Evolutionary conservation across 2,888 invertebrate genomes (phyloP).

Genomic region (Lochmaea capreae): DNA sequence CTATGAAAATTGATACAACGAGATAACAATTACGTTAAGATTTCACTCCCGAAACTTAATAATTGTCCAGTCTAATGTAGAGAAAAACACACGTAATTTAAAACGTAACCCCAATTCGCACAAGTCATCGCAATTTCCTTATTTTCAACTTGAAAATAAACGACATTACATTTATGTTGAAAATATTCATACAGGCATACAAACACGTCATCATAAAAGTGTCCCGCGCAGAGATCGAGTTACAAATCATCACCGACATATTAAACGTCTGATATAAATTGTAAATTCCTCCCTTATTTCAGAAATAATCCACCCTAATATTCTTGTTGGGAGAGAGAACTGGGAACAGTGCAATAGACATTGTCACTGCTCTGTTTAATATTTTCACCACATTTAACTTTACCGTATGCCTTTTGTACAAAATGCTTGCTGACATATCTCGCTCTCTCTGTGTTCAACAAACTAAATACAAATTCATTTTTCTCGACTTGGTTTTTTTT

Average conservation of each 20-base stretch:
- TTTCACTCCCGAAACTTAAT: not conserved
- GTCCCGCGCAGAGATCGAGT: slow-evolving; percentile 42
- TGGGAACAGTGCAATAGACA: slow-evolving; percentile 57
- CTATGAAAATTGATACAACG: slow-evolving; percentile 52
- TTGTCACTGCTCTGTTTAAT: slow-evolving; percentile 61
- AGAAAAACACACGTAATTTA: not conserved
- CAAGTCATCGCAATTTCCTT: slow-evolving; percentile 18
- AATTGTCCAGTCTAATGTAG: slow-evolving; percentile 36
- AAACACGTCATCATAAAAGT: slow-evolving; percentile 41
- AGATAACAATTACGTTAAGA: slow-evolving; percentile 22
- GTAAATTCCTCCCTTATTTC: slow-evolving; percentile 50
- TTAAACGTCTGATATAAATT: slow-evolving; percentile 45
- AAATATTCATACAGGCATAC: slow-evolving; percentile 40
- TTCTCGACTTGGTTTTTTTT: slow-evolving; percentile 27
- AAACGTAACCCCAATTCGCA: not conserved
- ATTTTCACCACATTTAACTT: slow-evolving; percentile 64
- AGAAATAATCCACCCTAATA: slow-evolving; percentile 49
- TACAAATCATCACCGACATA: slow-evolving; percentile 44
- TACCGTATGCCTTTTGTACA: slow-evolving; percentile 57
- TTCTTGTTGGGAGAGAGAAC: slow-evolving; percentile 48
- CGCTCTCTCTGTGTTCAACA: slow-evolving; percentile 56
- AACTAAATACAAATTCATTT: slow-evolving; percentile 51
- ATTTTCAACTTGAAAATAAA: slow-evolving; percentile 27
- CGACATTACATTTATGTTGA: slow-evolving; percentile 32
- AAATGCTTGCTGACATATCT: slow-evolving; percentile 59